Evolutionary conservation across 2,113 vertebrate genomes (phyloP), one percentile per base, ranked within the genome.

Genomic region (Trematomus loennbergii): DNA sequence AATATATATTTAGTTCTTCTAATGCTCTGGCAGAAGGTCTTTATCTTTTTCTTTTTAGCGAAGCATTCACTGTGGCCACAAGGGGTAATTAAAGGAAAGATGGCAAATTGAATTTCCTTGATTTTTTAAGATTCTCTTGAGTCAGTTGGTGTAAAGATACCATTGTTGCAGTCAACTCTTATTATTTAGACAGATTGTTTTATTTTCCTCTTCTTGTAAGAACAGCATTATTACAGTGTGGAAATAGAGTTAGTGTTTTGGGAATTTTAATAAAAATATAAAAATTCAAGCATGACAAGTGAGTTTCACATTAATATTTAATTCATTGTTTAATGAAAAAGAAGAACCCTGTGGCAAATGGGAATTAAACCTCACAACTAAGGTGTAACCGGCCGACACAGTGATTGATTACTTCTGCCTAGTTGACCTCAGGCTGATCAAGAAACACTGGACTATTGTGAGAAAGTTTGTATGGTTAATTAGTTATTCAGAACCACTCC

Each of bases 321-420:
- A 67, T n/a, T 63, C 22, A 70, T 54, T 69, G 67, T 65, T 74
- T 73, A 60, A 61, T 82, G 73, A 62, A 72, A 45, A 64, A 58
- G 7, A 70, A 12, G n/a, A 67, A 61, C 75, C 83, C 81, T 63
- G 65, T 68, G 83, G 77, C 66, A 83, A 73, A 81, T 68, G 60
- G 66, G 78, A 88, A 88, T 83, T 68, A 81, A 86, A 63, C 59
- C 63, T 60, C 64, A 52, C 36, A 46, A 78, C 54, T 29, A 16
- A 62, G 61, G 57, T 75, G 74, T 83, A 79, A 66, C 49, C 63
- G 22, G 54, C 52, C 17, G 25, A 55, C 72, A 61, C 29, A 43
- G 45, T 85, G 82, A 85, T 82, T 74, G 75, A 88, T 88, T 77
- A 52, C 71, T 49, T 71, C 62, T 54, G 70, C 65, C 81, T 55